Conservation (phyloP, 2,113 vertebrate species). For the Erythrolamprus reginae region DNA sequence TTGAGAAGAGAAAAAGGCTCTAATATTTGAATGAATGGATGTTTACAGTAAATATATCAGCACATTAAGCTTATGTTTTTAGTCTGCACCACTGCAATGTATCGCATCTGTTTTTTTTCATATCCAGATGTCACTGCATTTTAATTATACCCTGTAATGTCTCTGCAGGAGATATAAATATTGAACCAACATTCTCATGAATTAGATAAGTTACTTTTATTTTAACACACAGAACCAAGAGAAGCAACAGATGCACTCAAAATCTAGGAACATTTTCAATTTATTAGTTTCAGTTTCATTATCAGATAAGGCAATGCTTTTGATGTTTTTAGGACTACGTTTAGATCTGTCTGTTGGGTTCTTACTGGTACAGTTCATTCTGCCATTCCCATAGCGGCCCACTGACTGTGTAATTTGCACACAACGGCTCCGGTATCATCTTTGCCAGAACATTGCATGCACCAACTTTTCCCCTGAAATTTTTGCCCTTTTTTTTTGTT, state of each 20-base stretch:
- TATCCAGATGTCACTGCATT: conserved; percentile 48
- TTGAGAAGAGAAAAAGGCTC: neutral
- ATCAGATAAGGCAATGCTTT: neutral
- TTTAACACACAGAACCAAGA: conserved; percentile 6
- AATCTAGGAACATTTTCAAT: neutral
- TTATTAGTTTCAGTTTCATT: neutral
- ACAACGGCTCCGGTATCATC: no score
- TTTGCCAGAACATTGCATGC: no score
- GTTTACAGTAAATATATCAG: conserved; percentile 16
- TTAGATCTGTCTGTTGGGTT: no score
- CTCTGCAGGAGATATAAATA: conserved; percentile 37
- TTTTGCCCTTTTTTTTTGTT: no score
- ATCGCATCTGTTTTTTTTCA: conserved; percentile 42
- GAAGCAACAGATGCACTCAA: neutral
- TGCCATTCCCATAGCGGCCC: no score
- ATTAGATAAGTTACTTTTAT: conserved; percentile 42
- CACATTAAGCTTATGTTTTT: conserved; percentile 6
- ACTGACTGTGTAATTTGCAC: no score
- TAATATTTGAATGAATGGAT: neutral
- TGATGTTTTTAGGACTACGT: neutral
- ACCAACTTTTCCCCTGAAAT: no score
- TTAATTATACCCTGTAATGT: conserved; percentile 50
- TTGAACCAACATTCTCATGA: conserved; percentile 33
- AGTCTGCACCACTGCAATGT: conserved; percentile 14
- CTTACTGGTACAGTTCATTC: no score